A percentile compares a stretch with the other conserved stretches of the same genome.
Evolutionary conservation across 2,797 vertebrate genomes (phyloP).

Genomic region (Tadarida brasiliensis): DNA sequence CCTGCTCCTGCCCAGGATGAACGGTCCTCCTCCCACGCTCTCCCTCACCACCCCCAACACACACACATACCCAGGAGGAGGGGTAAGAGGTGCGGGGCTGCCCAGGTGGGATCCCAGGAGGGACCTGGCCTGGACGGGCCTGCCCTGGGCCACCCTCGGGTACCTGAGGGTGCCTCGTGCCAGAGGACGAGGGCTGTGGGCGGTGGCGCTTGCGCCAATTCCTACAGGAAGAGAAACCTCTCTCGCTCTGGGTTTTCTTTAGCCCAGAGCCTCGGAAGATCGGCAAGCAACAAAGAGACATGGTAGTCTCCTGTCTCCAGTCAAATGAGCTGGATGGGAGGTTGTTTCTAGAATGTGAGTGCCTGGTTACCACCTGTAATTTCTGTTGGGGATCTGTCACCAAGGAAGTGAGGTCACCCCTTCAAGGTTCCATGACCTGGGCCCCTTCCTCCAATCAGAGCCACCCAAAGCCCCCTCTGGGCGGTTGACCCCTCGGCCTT

Average conservation of each 20-base stretch:
- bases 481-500: neutral
- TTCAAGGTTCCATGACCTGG: too few species aligned
- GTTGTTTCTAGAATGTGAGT: too few species aligned
- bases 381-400: too few species aligned
- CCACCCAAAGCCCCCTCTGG: too few species aligned
- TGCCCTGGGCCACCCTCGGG: neutral
- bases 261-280: neutral
- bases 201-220: fast-evolving
- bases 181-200: fast-evolving
- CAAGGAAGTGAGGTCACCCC: too few species aligned
- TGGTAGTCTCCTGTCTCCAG: too few species aligned
- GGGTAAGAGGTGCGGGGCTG: neutral
- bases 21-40: neutral
- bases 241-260: neutral
- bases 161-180: neutral
- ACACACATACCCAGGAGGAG: neutral
- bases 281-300: neutral
- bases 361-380: too few species aligned
- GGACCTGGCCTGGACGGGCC: neutral
- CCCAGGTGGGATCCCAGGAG: neutral
- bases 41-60: neutral
- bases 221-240: neutral
- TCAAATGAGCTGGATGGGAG: too few species aligned
- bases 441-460: too few species aligned
- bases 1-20: neutral